phyloP scores from a whole-genome alignment of 2,113 vertebrate species.

The Chelonoidis abingdonii region DNA sequence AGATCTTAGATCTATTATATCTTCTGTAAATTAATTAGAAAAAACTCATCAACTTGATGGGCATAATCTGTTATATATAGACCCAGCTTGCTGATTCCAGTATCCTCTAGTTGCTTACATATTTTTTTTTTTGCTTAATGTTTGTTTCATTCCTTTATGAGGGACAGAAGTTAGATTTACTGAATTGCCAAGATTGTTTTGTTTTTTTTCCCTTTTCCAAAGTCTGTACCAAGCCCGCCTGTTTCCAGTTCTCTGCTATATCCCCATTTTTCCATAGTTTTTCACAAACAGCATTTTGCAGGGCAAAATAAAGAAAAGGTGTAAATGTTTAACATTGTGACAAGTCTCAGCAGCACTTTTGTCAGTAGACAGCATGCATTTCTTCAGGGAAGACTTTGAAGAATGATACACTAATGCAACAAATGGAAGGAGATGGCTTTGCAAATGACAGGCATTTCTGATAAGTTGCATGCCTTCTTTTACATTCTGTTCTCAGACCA shows the following conservation, averaged over 20 bases:
- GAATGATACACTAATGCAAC: constrained; percentile 12
- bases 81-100: background rate
- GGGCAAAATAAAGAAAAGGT: constrained; percentile 13
- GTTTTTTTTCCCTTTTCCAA: background rate
- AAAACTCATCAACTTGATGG: background rate
- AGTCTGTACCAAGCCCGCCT: background rate
- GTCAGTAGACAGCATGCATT: constrained; percentile 16
- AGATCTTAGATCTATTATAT: background rate
- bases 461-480: constrained; percentile 9
- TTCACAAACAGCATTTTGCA: background rate
- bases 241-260: background rate
- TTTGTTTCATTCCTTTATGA: background rate
- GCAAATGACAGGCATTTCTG: constrained; percentile 45
- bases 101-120: background rate
- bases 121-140: background rate
- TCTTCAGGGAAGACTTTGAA: constrained; percentile 48
- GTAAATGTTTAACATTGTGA: background rate
- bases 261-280: background rate
- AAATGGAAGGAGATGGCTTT: constrained; percentile 33
- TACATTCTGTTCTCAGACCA: background rate
- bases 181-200: background rate
- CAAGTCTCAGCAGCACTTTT: constrained; percentile 22
- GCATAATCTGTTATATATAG: background rate
- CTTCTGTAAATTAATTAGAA: background rate
- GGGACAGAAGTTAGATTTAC: background rate